Evolutionary conservation across 1,140 invertebrate species (phyloP), one percentile per base, ranked within the genome.

Genomic region (Danaus melanippus): DNA sequence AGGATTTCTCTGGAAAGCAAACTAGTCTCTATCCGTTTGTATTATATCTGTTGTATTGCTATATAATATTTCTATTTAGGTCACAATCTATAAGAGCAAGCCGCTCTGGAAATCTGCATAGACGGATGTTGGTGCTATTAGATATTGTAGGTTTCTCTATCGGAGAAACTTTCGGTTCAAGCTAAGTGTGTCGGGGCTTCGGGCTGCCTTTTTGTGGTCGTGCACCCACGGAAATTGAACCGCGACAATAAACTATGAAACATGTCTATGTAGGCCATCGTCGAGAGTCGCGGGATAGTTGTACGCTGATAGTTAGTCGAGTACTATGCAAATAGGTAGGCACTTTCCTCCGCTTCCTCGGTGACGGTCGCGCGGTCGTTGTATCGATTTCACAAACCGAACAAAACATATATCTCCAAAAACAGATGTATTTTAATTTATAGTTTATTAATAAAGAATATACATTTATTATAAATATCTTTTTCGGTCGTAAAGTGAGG

Each of bases 91-190:
- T 69, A 58, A 76, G 75, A 73, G 70, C 45, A 60, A 72, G 74
- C 69, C 71, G 79, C 74, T 84, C 82, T 82, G 80, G 79, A 79
- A 86, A 86, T 86, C 82, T 86, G 79, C 80, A 84, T 86, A 84
- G 73, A 82, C 80, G 82, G 80, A 84, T 84, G 80, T 81, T 58
- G 74, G 75, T 69, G 78, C 71, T 80, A 79, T 82, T 82, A 82
- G 78, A 76, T 82, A 78, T 81, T 78, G 79, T 83, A 74, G 72
- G 74, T 86, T 86, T 86, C 82, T 85, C 83, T 74, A 76, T 79
- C 67, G 77, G 80, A 74, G 80, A 86, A 86, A 86, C 80, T 81
- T 84, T 82, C 78, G 69, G 75, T 77, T 75, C 74, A 74, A 79
- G 71, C 72, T 70, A 82, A 85, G 76, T 82, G 76, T 77, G 77